Evolutionary conservation across 2,113 vertebrate genomes (phyloP).

Genomic region (Nesoenas mayeri): DNA sequence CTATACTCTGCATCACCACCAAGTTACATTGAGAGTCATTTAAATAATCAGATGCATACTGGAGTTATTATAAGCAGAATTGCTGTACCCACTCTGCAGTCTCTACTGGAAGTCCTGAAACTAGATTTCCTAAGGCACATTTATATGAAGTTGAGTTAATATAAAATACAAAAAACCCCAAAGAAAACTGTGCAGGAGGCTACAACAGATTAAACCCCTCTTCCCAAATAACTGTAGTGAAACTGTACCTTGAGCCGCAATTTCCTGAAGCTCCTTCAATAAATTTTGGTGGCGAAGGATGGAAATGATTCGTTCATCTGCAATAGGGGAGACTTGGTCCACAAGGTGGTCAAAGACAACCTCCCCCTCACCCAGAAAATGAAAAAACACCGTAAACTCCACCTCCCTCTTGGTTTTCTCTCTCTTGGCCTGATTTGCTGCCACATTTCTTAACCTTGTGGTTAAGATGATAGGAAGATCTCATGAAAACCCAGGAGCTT

Average conservation of each 20-base stretch:
- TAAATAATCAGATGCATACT: not conserved
- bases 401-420: not conserved
- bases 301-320: conserved; percentile 91
- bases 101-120: not conserved
- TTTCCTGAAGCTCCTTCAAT: conserved; percentile 89
- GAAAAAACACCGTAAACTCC: not conserved
- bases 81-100: not conserved
- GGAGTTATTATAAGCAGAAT: not conserved
- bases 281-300: conserved; percentile 91
- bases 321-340: not conserved
- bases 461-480: not conserved
- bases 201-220: not conserved
- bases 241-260: conserved; percentile 86
- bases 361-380: not conserved
- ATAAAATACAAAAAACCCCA: not conserved
- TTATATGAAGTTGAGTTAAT: not conserved
- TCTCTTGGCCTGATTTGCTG: not conserved
- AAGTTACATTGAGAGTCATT: not conserved
- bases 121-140: not conserved
- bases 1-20: not conserved
- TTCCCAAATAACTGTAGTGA: not conserved
- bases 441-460: not conserved
- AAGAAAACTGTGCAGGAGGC: not conserved
- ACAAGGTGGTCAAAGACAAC: not conserved
- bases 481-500: not conserved